phyloP scores from a whole-genome alignment of 2,888 invertebrate genomes.

The Polymixis flavicincta region DNA sequence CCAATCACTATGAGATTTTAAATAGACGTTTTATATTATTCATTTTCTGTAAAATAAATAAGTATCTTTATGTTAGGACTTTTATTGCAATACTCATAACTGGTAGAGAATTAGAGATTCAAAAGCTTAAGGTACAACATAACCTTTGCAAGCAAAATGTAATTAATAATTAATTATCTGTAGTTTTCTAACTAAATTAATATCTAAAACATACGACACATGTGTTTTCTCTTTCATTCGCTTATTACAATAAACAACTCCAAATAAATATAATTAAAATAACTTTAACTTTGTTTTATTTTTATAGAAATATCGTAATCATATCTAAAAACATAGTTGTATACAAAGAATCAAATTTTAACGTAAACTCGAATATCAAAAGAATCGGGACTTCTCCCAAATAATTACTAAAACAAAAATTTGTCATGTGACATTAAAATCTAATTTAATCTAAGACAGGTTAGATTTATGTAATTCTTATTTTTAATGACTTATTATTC shows the following conservation, averaged over 20 bases:
- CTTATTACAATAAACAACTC: slow-evolving; percentile 33
- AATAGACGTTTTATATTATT: slow-evolving; percentile 2
- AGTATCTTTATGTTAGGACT: slow-evolving; percentile 8
- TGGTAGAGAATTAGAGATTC: slow-evolving; percentile 33
- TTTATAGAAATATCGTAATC: slow-evolving; percentile 40
- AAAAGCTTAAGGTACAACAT: slow-evolving; percentile 47
- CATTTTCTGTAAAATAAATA: slow-evolving; percentile 2
- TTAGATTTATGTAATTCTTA: slow-evolving; percentile 54
- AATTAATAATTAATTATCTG: slow-evolving; percentile 33
- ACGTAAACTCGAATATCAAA: slow-evolving; percentile 48
- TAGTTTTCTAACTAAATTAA: slow-evolving; percentile 36
- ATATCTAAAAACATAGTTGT: slow-evolving; percentile 40
- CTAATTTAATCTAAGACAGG: slow-evolving; percentile 58
- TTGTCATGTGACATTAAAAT: slow-evolving; percentile 47
- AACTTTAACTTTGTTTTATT: slow-evolving; percentile 48
- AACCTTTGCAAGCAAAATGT: slow-evolving; percentile 51
- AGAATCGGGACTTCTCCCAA: slow-evolving; percentile 28
- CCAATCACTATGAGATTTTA: slow-evolving; percentile 29
- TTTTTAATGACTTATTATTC: slow-evolving; percentile 52
- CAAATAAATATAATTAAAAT: slow-evolving; percentile 51
- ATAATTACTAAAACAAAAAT: slow-evolving; percentile 29
- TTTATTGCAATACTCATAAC: slow-evolving; percentile 27
- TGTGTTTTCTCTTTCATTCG: slow-evolving; percentile 45
- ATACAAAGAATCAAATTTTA: slow-evolving; percentile 45
- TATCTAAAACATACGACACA: slow-evolving; percentile 32